These are phyloP conservation scores for Picus viridis DNA, from an alignment of 2,797 vertebrate genomes.

Conservation along the genomic window DNA sequence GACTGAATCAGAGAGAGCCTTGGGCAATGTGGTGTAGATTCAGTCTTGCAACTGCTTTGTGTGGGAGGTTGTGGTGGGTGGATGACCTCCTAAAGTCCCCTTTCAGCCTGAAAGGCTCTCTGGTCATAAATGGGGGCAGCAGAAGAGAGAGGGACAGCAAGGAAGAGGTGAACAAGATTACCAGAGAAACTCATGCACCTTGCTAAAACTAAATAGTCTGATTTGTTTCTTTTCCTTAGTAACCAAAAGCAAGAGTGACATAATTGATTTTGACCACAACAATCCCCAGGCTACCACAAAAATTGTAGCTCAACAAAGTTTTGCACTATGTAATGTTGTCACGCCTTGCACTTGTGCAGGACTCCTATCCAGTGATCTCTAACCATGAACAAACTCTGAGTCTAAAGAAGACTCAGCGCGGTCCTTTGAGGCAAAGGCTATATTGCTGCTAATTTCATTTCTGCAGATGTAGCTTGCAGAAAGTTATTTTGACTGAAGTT, in stretches of 20 bases:
- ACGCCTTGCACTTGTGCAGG: background rate
- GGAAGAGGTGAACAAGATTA: background rate
- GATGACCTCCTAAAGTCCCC: background rate
- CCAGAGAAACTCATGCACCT: background rate
- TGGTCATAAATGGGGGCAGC: background rate
- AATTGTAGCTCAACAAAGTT: conserved; percentile 3
- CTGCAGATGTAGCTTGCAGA: conserved; percentile 25
- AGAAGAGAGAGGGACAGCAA: background rate
- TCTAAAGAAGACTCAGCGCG: background rate
- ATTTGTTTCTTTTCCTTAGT: conserved; percentile 57
- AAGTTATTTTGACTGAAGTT: background rate
- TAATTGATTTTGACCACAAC: conserved; percentile 12
- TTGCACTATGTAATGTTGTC: background rate
- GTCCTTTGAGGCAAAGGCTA: conserved; percentile 39
- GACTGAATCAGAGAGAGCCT: background rate
- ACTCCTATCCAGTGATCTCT: background rate
- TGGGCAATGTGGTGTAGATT: background rate
- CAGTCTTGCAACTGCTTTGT: background rate
- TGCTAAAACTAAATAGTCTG: background rate
- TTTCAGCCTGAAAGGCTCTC: background rate
- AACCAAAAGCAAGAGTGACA: conserved; percentile 15
- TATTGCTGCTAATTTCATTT: conserved; percentile 44
- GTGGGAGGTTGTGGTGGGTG: background rate
- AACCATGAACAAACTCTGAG: background rate
- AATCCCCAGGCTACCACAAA: conserved; percentile 39